phyloP scores from a whole-genome alignment of 2,888 invertebrate genomes.

The Eristalis arbustorum region DNA sequence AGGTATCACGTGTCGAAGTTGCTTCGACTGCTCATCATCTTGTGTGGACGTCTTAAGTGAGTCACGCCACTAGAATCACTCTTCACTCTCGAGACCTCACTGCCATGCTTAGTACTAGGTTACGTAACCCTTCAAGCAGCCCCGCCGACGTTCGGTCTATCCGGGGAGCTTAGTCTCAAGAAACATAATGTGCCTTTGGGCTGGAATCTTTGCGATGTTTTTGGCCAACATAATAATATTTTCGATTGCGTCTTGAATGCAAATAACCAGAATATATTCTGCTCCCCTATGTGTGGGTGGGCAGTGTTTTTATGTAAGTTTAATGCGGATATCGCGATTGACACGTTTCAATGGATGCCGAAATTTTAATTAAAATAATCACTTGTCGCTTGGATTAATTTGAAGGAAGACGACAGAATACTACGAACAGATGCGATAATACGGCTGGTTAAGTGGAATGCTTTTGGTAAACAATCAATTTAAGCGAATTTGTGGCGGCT shows the following conservation, averaged over 20 bases:
- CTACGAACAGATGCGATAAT: background rate
- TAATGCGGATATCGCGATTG: background rate
- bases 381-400: background rate
- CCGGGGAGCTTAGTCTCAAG: background rate
- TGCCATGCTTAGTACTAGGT: background rate
- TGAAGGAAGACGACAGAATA: background rate
- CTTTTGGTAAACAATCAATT: slow-evolving; percentile 7
- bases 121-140: background rate
- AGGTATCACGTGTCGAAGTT: background rate
- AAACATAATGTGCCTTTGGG: background rate
- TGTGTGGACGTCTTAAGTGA: background rate
- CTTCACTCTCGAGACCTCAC: background rate
- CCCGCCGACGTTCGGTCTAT: background rate
- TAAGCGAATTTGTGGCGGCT: background rate
- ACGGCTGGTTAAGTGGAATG: background rate
- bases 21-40: background rate
- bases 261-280: background rate
- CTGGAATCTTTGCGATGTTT: background rate
- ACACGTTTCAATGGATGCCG: slow-evolving; percentile 11
- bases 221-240: background rate
- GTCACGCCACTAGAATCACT: background rate
- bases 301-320: background rate
- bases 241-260: slow-evolving; percentile 35
- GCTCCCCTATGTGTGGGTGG: slow-evolving; percentile 19
- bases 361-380: background rate